These are phyloP conservation scores for Eristalis pertinax DNA, from an alignment of 2,888 invertebrate species.

Conservation along the genomic window DNA sequence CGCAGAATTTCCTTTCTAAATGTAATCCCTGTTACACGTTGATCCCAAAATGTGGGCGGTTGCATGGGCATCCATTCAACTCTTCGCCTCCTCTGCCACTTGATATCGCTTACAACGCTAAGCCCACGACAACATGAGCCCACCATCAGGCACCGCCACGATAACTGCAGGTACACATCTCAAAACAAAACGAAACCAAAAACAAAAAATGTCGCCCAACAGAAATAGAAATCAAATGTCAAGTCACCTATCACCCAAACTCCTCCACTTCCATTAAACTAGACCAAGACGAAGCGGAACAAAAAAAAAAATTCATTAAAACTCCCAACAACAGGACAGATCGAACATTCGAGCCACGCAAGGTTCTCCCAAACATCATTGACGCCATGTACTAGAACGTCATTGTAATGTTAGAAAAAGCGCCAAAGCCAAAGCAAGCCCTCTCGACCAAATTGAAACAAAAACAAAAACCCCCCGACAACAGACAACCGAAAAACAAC, in stretches of 20 bases:
- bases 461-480: background rate
- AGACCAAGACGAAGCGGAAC: slow-evolving; percentile 1
- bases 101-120: background rate
- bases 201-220: background rate
- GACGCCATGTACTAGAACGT: slow-evolving; percentile 62
- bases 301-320: slow-evolving; percentile 57
- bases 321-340: slow-evolving; percentile 42
- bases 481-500: background rate
- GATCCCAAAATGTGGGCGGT: background rate
- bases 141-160: background rate
- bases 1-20: background rate
- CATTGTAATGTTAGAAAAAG: slow-evolving; percentile 64
- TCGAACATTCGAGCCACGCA: slow-evolving; percentile 58
- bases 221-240: slow-evolving; percentile 53
- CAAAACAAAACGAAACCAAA: background rate
- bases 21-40: background rate
- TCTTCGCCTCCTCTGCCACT: background rate
- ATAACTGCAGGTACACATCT: slow-evolving; percentile 6
- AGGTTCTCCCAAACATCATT: slow-evolving; percentile 59
- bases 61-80: background rate
- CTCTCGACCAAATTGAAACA: background rate
- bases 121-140: slow-evolving; percentile 3
- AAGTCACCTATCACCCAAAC: slow-evolving; percentile 69
- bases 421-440: background rate
- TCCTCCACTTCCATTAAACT: slow-evolving; percentile 36